Evolutionary conservation across 2,797 vertebrate genomes (phyloP), one percentile per base, ranked within the genome.

Genomic region (Paratrypauchen microcephalus): DNA sequence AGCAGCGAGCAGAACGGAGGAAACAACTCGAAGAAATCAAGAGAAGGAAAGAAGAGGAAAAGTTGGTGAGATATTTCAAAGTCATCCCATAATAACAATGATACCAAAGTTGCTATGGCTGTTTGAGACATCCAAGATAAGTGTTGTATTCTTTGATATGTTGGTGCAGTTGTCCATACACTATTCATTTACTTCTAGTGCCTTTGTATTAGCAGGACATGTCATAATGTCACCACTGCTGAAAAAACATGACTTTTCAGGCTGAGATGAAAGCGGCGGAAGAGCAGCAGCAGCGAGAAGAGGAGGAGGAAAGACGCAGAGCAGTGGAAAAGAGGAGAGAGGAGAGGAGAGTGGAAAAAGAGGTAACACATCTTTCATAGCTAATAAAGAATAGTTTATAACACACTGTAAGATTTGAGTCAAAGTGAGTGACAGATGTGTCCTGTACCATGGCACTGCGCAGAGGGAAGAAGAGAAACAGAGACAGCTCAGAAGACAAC

Each of bases 401-500:
- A 48, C 47, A 5, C 15, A 50, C 28, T 30, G 68, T 48, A 13
- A 50, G 30, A 55, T 61, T 74, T 36, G 71, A 84, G 54, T 70
- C 39, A 39, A 72, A 16, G 9, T 26, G 39, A 73, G 39, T 21
- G 6, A 57, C 58, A 13, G 58, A 23, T 26, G 21, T 26, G 65
- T 39, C 30, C 50, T 66, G n/a, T 21, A 21, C 32, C 76, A 55
- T 59, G 60, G 65, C 71, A 45, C 48, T 47, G 30, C 58, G 39
- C 64, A 99, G 97, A 95, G 90, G 86, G 94, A 98, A 81, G 69
- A 95, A 78, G 95, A 97, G 80, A 96, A 92, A 76, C 94, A 94
- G 87, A 91, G 26, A 82, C 91, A 91, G 79, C 75, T 89, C 66
- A 91, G 93, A 80, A 91, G 81, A 77, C 92, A 93, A 18, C 91